Conservation (phyloP, 1,140 invertebrate genomes). For the Carposina sasakii region DNA sequence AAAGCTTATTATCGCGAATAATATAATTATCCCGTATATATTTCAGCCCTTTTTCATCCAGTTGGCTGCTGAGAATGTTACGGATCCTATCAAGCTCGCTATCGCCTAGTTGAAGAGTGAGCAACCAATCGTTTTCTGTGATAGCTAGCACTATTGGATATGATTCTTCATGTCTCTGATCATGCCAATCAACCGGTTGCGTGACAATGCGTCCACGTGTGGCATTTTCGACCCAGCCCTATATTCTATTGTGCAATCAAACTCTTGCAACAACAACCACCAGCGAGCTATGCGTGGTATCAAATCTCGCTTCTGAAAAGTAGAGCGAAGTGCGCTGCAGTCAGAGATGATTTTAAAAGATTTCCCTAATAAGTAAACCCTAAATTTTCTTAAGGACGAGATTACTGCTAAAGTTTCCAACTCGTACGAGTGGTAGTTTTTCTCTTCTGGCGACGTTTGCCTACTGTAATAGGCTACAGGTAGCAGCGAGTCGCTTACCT, state of each 20-base stretch:
- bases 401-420: slow-evolving; percentile 1
- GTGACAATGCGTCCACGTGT: slow-evolving; percentile 34
- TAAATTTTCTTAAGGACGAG: neutral
- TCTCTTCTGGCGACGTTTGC: neutral
- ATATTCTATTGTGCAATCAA: slow-evolving; percentile 34
- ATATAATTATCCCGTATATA: neutral
- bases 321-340: neutral
- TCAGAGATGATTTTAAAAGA: neutral
- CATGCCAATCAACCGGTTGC: neutral
- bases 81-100: neutral
- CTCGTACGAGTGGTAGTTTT: neutral
- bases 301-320: slow-evolving; percentile 23
- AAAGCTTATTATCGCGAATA: neutral
- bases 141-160: neutral
- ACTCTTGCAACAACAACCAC: slow-evolving; percentile 37
- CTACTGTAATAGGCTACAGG: neutral
- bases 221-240: slow-evolving; percentile 26
- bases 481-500: neutral
- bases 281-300: slow-evolving; percentile 37
- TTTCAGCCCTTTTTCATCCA: neutral
- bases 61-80: neutral
- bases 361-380: neutral
- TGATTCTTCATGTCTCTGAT: too few relatives aligned
- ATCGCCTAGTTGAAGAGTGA: neutral
- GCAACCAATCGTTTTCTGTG: neutral